A percentile compares a stretch with the other conserved stretches of the same genome.
Conservation (phyloP, 2,113 vertebrate genomes). For the Ptyas mucosa region DNA sequence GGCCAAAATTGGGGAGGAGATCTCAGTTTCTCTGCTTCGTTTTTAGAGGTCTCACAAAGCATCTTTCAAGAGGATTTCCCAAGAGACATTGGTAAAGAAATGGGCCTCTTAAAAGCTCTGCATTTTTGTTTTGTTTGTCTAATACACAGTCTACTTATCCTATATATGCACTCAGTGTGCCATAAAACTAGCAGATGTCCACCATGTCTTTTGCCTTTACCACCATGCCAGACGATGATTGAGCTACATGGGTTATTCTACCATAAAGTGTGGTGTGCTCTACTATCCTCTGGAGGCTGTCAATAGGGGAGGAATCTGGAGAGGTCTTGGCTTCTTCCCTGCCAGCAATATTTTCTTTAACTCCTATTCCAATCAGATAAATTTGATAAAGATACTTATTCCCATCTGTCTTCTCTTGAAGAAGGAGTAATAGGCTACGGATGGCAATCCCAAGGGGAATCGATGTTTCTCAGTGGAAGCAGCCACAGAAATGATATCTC, state of each 20-base stretch:
- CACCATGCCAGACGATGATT: not conserved
- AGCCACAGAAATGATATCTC: conserved; percentile 4
- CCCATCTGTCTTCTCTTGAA: not conserved
- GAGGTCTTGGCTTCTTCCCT: not conserved
- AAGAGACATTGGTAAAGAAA: not conserved
- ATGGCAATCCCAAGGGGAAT: not conserved
- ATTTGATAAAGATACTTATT: not conserved
- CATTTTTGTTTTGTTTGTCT: not conserved
- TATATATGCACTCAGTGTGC: not conserved
- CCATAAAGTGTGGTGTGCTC: not conserved
- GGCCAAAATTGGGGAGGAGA: not conserved
- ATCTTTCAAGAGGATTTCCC: not conserved
- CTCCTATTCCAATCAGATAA: not conserved
- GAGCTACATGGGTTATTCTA: not conserved
- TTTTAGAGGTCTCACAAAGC: not conserved
- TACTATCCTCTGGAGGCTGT: not conserved
- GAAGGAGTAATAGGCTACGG: not conserved
- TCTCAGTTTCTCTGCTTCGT: not conserved
- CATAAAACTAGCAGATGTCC: not conserved
- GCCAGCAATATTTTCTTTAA: not conserved
- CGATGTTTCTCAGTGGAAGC: not conserved
- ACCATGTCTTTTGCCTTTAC: not conserved
- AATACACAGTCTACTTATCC: not conserved
- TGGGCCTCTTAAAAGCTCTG: not conserved
- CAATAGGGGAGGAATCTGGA: not conserved